A percentile compares a stretch with the other conserved stretches of the same genome.
Evolutionary conservation across 1,140 invertebrate genomes (phyloP).

Genomic region (Aphelenchoides avenae): DNA sequence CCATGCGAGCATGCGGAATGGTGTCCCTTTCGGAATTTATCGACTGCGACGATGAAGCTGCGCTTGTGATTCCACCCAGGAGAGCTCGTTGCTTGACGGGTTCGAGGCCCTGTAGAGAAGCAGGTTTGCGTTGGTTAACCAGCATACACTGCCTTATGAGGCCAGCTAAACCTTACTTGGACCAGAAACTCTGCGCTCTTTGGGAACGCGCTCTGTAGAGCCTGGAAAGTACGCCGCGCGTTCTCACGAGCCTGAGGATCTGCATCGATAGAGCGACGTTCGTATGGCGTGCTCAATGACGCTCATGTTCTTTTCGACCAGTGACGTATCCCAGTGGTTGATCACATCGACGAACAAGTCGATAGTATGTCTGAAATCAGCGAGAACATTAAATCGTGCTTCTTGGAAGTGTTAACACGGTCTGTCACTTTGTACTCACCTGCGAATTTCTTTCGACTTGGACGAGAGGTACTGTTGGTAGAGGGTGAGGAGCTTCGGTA

Average conservation of each 20-base stretch:
- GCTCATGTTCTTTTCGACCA: conserved; percentile 75
- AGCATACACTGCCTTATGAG: no score
- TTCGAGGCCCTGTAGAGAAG: conserved; percentile 68
- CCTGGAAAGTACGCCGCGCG: conserved; percentile 72
- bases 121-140: no score
- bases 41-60: conserved; percentile 49
- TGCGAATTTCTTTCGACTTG: conserved; percentile 85
- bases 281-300: conserved; percentile 78
- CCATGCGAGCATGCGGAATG: conserved; percentile 22
- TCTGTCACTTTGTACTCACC: conserved; percentile 72
- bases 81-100: conserved; percentile 76
- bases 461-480: conserved; percentile 73
- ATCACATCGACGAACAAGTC: conserved; percentile 75
- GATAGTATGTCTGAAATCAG: conserved; percentile 9
- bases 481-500: conserved; percentile 77
- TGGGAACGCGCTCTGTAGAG: conserved; percentile 82
- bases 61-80: conserved; percentile 67
- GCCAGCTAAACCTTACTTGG: conserved; percentile 60
- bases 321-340: conserved; percentile 75
- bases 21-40: conserved; percentile 57
- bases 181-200: conserved; percentile 80
- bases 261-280: conserved; percentile 82
- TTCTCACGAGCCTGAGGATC: conserved; percentile 75
- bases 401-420: no score
- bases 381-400: no score